Evolutionary conservation across 2,888 invertebrate genomes (phyloP), one percentile per base, ranked within the genome.

Genomic region (Cephus spinipes): DNA sequence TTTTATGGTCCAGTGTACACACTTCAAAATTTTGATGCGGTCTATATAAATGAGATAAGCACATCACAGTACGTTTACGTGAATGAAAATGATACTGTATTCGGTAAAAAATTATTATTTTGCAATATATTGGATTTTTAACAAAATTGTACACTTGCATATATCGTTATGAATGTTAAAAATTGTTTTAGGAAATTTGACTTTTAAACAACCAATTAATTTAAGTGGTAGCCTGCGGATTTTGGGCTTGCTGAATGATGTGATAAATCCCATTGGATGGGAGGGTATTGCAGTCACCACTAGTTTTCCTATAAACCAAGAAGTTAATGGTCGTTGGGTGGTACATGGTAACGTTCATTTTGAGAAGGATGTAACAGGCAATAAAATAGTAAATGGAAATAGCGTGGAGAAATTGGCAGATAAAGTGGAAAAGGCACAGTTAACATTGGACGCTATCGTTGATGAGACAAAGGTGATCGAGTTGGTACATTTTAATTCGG

Each of bases 261-360:
- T 32, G 4, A 81, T 87, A 69, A 79, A 85, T 79, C 73, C 80
- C 0, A 69, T 68, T 31, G 80, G 80, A n/a, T 90, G 89, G 90
- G 78, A 85, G 31, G 81, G 80, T 0, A 73, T 77, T 11, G 83
- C 84, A 1, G 80, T 90, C 11, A 83, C 73, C 4, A 84, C 71
- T 15, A 79, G 68, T 15, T 77, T 76, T 69, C 73, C 77, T 4
- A 68, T 87, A 0, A 83, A 87, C 12, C 93, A 94, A 85, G 85
- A 87, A 6, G 89, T 94, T 11, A 88, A 87, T 12, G 92, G 93
- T 9, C 91, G 92, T 40, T 94, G 94, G 94, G 91, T 86, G 3
- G 83, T 93, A 1, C 79, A 87, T 35, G 89, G 90, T 9, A 90
- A 92, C 77, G 83, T 93, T 30, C 84, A 87, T 55, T 92, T 93